Evolutionary conservation across 2,113 vertebrate species (phyloP).

Genomic region (Pipra filicauda): DNA sequence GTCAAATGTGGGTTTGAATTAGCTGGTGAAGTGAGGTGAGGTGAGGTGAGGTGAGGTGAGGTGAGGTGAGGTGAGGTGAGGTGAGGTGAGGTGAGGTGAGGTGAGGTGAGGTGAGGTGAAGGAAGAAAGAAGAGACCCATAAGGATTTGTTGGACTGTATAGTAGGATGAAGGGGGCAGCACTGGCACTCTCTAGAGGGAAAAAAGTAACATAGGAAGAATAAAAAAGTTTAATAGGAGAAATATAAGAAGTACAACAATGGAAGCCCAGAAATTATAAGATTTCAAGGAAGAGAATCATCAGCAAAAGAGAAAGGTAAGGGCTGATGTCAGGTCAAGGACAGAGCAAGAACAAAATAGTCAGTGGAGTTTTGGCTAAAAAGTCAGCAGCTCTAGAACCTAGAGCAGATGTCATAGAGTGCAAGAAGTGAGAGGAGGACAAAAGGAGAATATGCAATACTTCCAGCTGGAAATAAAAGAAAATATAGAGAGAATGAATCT

Average conservation of each 20-base stretch:
- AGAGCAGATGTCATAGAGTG: accelerated
- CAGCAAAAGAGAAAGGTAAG: neutral
- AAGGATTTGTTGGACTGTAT: neutral
- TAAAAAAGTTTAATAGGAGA: neutral
- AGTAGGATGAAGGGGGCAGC: neutral
- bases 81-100: neutral
- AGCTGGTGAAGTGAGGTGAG: neutral
- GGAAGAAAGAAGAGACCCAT: neutral
- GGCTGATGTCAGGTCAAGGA: accelerated
- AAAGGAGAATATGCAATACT: neutral
- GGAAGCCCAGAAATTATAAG: neutral
- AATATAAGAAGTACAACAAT: neutral
- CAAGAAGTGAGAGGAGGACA: neutral
- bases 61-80: neutral
- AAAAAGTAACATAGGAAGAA: neutral
- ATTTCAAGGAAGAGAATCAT: neutral
- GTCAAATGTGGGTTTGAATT: neutral
- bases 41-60: neutral
- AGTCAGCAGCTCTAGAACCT: neutral
- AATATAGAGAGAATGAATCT: neutral
- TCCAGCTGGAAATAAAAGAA: neutral
- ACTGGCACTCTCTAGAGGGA: neutral
- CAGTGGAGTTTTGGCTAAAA: neutral
- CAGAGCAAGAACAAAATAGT: neutral
- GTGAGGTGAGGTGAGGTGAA: neutral